Conservation (phyloP, 1,140 invertebrate species). For the Druon quercuslanigerum region DNA sequence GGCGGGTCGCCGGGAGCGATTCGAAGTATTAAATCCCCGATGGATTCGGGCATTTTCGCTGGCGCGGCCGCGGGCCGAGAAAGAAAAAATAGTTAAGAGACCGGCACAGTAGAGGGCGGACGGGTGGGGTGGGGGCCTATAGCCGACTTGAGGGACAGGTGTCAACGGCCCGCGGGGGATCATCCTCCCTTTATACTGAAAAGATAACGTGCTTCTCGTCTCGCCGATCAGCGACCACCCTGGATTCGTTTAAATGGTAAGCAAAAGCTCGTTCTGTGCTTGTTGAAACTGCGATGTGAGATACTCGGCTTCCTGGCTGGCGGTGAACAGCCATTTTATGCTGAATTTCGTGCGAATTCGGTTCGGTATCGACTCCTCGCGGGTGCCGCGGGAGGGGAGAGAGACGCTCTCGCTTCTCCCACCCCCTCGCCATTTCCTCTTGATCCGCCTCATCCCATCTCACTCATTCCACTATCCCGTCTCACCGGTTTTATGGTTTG, state of each 20-base stretch:
- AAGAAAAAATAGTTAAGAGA: constrained; percentile 75
- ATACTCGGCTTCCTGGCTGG: constrained; percentile 23
- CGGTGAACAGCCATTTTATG: constrained; percentile 66
- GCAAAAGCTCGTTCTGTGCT: constrained; percentile 34
- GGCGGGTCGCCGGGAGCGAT: constrained; percentile 52
- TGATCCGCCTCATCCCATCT: constrained; percentile 29
- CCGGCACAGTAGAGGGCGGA: constrained; percentile 72
- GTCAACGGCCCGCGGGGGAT: constrained; percentile 69
- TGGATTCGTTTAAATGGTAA: constrained; percentile 61
- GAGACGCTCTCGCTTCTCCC: constrained; percentile 42
- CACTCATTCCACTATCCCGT: constrained; percentile 27
- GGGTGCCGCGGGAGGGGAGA: constrained; percentile 35
- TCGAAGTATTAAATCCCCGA: constrained; percentile 56
- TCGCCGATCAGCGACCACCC: constrained; percentile 32
- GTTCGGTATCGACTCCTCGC: constrained; percentile 64
- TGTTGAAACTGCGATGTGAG: constrained; percentile 13
- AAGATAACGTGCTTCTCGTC: constrained; percentile 43
- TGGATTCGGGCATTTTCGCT: constrained; percentile 69
- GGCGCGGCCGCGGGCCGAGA: constrained; percentile 56
- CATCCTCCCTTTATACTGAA: constrained; percentile 46
- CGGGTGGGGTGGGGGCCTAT: constrained; percentile 67
- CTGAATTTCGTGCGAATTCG: constrained; percentile 66
- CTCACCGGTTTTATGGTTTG: constrained; percentile 31
- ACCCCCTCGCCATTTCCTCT: constrained; percentile 39
- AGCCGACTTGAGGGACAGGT: constrained; percentile 71